These are phyloP conservation scores for Cephalopachus bancanus DNA, from an alignment of 2,797 vertebrate genomes.

Conservation along the genomic window DNA sequence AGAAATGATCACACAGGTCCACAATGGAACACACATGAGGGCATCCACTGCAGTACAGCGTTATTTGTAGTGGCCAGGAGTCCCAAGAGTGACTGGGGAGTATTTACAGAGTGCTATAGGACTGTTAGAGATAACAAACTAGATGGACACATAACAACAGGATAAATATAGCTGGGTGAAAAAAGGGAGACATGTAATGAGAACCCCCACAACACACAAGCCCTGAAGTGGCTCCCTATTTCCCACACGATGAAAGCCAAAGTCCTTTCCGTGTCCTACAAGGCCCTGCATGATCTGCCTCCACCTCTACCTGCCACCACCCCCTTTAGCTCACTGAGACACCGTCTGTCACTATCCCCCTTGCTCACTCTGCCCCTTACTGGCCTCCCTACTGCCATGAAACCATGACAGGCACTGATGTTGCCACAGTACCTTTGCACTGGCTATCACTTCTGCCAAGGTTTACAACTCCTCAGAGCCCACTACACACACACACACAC, in stretches of 20 bases:
- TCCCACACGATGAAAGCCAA: background rate
- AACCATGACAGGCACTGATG: rapidly evolving
- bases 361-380: background rate
- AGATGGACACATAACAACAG: background rate
- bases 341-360: background rate
- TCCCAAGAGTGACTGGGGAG: background rate
- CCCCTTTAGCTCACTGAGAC: background rate
- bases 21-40: rapidly evolving
- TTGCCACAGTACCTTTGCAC: background rate
- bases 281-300: background rate
- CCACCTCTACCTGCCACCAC: rapidly evolving
- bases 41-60: rapidly evolving
- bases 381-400: background rate
- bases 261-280: background rate
- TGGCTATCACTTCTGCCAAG: background rate
- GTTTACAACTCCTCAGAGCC: background rate
- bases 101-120: background rate
- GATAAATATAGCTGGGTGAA: background rate
- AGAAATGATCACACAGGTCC: background rate
- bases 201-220: background rate
- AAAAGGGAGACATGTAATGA: background rate
- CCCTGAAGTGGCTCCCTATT: background rate
- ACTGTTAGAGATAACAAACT: background rate
- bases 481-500: background rate
- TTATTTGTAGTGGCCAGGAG: too few relatives aligned